Evolutionary conservation across 2,888 invertebrate genomes (phyloP).

Genomic region (Chamaedrilus cognettii): DNA sequence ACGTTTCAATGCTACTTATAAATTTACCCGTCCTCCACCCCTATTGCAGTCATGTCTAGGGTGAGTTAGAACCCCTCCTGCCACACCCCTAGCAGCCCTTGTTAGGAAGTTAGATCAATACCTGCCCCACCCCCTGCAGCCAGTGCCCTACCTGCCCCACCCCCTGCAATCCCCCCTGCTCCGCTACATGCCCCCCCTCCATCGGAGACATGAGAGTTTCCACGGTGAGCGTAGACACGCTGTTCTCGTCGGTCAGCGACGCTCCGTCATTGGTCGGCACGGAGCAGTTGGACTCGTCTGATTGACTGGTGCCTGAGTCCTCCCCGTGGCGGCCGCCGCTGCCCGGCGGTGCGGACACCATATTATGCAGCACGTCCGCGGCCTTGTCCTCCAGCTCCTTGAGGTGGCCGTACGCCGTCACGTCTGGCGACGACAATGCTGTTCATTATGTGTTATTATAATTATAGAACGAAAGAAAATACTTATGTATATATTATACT

Average conservation of each 20-base stretch:
- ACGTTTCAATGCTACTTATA: no score
- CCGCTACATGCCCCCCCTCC: no score
- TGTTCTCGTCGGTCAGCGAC: conserved; percentile 43
- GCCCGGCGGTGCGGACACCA: background rate
- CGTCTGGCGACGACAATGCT: background rate
- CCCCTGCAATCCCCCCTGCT: no score
- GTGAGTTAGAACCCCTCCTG: no score
- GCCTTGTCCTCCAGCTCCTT: conserved; percentile 23
- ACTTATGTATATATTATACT: background rate
- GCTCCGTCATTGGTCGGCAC: no score
- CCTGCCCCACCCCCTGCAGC: no score
- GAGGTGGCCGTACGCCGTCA: conserved; percentile 15
- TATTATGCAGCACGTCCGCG: conserved; percentile 20
- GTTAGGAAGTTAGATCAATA: no score
- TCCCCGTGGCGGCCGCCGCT: conserved; percentile 8
- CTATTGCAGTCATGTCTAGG: no score
- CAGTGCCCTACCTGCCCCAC: no score
- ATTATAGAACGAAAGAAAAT: background rate
- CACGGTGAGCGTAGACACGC: conserved; percentile 62
- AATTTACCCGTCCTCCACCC: no score
- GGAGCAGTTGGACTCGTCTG: background rate
- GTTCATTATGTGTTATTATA: background rate
- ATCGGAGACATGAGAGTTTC: conserved; percentile 65
- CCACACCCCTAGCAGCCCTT: no score
- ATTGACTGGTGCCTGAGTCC: conserved; percentile 11